Evolutionary conservation across 2,797 vertebrate species (phyloP).

Genomic region (Pachyuromys duprasi): DNA sequence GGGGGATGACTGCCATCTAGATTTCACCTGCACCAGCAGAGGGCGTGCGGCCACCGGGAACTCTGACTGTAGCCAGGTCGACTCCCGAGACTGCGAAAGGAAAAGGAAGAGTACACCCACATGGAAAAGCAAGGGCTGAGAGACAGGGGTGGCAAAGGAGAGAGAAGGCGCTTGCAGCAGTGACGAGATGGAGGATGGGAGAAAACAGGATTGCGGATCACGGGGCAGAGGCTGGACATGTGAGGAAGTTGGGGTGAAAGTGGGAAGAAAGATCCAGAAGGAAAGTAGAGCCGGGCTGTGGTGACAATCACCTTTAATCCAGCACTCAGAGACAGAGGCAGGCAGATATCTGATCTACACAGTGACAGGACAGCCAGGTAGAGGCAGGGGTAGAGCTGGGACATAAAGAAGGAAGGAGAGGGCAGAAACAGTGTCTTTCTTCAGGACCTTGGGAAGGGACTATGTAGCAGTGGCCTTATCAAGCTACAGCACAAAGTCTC

Average conservation of each 20-base stretch:
- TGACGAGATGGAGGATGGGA: not conserved
- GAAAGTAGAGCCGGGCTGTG: not conserved
- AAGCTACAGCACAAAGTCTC: not conserved
- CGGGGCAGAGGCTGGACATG: not conserved
- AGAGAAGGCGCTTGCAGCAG: not conserved
- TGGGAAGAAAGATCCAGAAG: not conserved
- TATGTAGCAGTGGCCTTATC: not conserved
- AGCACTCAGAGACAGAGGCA: not conserved
- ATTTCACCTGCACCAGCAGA: slow-evolving; percentile 63
- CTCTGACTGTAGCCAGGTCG: not conserved
- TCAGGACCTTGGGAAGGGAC: not conserved
- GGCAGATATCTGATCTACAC: not conserved
- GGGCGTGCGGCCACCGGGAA: slow-evolving; percentile 60
- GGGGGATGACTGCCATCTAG: not conserved
- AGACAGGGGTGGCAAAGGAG: not conserved
- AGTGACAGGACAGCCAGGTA: not conserved
- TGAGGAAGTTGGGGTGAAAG: not conserved
- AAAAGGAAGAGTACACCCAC: slow-evolving; percentile 15
- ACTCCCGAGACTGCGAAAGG: not conserved
- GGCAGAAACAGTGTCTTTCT: not conserved
- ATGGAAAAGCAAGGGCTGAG: not conserved
- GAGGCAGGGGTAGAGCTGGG: not conserved
- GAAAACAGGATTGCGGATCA: too few relatives aligned
- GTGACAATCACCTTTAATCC: not conserved
- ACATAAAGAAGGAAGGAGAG: not conserved